Conservation (phyloP, 2,113 vertebrate genomes). For the Etheostoma spectabile region DNA sequence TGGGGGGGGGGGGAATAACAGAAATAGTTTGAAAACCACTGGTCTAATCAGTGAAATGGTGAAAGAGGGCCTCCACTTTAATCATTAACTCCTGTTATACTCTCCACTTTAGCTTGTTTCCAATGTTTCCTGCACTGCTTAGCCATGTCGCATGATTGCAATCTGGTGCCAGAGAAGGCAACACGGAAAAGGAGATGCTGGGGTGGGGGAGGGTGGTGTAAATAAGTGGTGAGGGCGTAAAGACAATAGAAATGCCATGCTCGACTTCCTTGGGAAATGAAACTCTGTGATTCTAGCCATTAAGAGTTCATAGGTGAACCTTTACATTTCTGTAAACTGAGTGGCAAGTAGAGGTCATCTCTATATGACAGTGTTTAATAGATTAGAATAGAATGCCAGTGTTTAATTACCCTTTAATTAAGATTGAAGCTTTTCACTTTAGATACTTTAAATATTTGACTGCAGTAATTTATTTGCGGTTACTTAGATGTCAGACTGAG, state of each 20-base stretch:
- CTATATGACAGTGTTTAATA: slow-evolving; percentile 29
- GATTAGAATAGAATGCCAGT: slow-evolving; percentile 19
- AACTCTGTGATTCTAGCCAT: slow-evolving; percentile 61
- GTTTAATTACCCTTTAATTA: slow-evolving; percentile 41
- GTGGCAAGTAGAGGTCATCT: slow-evolving; percentile 59
- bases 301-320: slow-evolving; percentile 71
- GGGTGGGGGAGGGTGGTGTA: slow-evolving; percentile 16
- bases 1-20: too few relatives aligned
- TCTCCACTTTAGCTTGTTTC: slow-evolving; percentile 59
- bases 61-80: slow-evolving; percentile 70
- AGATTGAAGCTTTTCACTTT: slow-evolving; percentile 14
- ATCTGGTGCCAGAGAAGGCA: slow-evolving; percentile 64
- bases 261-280: slow-evolving; percentile 76
- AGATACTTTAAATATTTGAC: slow-evolving; percentile 10
- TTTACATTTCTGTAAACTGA: slow-evolving; percentile 59
- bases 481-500: neutral
- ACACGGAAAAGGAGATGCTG: neutral
- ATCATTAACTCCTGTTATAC: slow-evolving; percentile 66
- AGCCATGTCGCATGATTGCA: slow-evolving; percentile 65
- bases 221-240: slow-evolving; percentile 43
- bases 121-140: slow-evolving; percentile 63
- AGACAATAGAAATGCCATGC: slow-evolving; percentile 71
- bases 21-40: too few relatives aligned
- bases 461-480: neutral
- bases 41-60: slow-evolving; percentile 66